phyloP scores from a whole-genome alignment of 2,113 vertebrate genomes.

The Sinocyclocheilus rhinocerous region DNA sequence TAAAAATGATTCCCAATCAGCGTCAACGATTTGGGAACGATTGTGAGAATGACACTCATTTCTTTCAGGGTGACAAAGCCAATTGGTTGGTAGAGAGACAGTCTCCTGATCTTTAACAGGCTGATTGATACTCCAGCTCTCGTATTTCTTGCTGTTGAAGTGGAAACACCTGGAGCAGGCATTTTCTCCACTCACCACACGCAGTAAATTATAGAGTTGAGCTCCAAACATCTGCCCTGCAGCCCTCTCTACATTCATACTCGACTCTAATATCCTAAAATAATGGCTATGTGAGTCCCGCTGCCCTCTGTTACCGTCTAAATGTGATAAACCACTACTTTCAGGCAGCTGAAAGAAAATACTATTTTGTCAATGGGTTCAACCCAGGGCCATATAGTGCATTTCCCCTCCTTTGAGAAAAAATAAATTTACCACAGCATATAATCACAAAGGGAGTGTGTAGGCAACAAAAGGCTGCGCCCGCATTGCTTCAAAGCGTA shows the following conservation, averaged over 20 bases:
- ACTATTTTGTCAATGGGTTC: slow-evolving; percentile 19
- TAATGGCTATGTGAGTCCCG: slow-evolving; percentile 66
- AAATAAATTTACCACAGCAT: slow-evolving; percentile 22
- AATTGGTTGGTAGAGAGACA: slow-evolving; percentile 64
- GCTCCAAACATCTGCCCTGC: slow-evolving; percentile 64
- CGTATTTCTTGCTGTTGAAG: slow-evolving; percentile 70
- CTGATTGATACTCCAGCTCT: slow-evolving; percentile 73
- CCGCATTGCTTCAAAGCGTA: slow-evolving; percentile 2
- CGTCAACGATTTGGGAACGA: slow-evolving; percentile 66
- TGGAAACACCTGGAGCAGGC: slow-evolving; percentile 75
- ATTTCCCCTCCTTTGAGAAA: not conserved
- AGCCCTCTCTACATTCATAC: slow-evolving; percentile 66
- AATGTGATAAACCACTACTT: slow-evolving; percentile 68
- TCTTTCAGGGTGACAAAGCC: slow-evolving; percentile 73
- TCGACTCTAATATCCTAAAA: slow-evolving; percentile 70
- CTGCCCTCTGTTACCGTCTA: slow-evolving; percentile 66
- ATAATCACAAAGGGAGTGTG: slow-evolving; percentile 30
- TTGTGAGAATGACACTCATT: slow-evolving; percentile 66
- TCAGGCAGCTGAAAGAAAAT: slow-evolving; percentile 65
- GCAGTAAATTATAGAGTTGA: slow-evolving; percentile 73
- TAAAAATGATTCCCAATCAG: slow-evolving; percentile 72
- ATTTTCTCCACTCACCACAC: slow-evolving; percentile 71
- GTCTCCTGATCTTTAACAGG: slow-evolving; percentile 62
- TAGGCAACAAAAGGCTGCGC: slow-evolving; percentile 14
- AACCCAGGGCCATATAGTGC: slow-evolving; percentile 9